Conservation (phyloP, 2,888 invertebrate species). For the Ommatoiulus sabulosus region DNA sequence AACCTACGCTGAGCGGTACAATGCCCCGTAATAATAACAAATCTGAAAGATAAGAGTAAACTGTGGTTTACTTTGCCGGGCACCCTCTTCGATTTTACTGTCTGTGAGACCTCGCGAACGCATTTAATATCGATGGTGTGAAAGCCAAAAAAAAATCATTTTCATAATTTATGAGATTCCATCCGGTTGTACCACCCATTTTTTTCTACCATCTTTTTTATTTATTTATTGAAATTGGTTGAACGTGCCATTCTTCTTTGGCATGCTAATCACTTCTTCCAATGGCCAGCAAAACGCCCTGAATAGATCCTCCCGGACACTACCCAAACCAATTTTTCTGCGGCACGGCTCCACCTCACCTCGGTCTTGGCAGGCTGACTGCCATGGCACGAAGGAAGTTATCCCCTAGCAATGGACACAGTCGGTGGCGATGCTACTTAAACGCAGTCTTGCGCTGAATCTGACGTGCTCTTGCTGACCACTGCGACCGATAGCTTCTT, state of each 20-base stretch:
- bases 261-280: not conserved
- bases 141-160: not conserved
- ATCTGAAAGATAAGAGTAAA: not conserved
- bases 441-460: not conserved
- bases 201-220: not conserved
- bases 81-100: not conserved
- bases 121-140: not conserved
- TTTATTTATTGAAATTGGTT: not conserved
- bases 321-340: not conserved
- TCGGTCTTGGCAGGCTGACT: not conserved
- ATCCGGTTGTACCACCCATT: not conserved
- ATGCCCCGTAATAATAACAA: not conserved
- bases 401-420: not conserved
- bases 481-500: not conserved
- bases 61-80: not conserved
- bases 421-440: not conserved
- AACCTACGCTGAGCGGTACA: not conserved
- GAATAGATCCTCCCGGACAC: not conserved
- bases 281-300: not conserved
- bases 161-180: not conserved
- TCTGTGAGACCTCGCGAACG: not conserved
- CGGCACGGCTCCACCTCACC: slow-evolving; percentile 1
- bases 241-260: not conserved
- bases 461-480: not conserved
- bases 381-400: not conserved